Evolutionary conservation across 2,888 invertebrate species (phyloP).

Genomic region (Rhagonycha fulva): DNA sequence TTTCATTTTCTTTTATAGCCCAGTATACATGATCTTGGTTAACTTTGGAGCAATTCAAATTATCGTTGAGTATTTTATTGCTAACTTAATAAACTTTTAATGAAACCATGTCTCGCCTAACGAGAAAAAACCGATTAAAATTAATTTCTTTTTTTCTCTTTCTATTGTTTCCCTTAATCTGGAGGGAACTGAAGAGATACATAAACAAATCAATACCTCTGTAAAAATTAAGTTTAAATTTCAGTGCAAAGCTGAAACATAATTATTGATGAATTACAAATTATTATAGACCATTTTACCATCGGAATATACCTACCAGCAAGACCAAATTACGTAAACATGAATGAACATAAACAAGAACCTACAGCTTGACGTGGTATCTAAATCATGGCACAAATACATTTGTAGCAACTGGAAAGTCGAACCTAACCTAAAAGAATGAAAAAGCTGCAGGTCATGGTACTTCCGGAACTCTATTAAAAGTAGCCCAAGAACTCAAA

Average conservation of each 20-base stretch:
- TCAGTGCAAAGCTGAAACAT: neutral
- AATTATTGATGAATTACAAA: no score
- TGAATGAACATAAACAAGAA: no score
- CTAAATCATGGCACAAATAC: no score
- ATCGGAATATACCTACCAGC: no score
- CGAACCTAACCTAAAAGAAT: no score
- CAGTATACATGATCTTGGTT: neutral
- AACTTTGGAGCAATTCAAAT: neutral
- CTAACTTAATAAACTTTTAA: neutral
- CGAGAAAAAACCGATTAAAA: neutral
- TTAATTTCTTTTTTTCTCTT: neutral
- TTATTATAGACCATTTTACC: no score
- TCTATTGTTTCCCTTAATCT: neutral
- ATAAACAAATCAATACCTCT: neutral
- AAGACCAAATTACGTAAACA: no score
- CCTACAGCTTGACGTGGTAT: no score
- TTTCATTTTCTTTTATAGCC: neutral
- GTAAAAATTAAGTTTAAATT: neutral
- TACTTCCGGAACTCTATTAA: no score
- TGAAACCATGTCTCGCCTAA: neutral
- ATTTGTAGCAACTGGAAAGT: no score
- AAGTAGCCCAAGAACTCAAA: no score
- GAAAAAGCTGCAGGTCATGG: no score
- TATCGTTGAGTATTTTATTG: neutral
- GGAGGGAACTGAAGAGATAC: neutral